Evolutionary conservation across 2,888 invertebrate genomes (phyloP).

Genomic region (Caenorhabditis doughertyi): DNA sequence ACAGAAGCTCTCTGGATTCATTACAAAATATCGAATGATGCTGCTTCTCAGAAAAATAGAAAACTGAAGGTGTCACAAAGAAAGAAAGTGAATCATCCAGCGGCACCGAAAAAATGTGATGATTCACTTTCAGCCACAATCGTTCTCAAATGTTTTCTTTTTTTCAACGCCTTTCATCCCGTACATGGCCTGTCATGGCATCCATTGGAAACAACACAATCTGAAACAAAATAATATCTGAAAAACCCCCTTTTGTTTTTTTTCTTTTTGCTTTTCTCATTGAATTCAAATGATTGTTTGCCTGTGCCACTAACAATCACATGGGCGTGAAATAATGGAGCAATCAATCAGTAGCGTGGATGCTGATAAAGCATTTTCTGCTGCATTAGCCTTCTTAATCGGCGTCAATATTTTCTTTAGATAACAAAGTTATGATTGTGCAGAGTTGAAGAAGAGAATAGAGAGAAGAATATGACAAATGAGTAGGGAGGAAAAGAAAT

Average conservation of each 20-base stretch:
- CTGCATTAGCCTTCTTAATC: slow-evolving; percentile 47
- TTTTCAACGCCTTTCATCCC: slow-evolving; percentile 47
- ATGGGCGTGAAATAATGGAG: slow-evolving; percentile 57
- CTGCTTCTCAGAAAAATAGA: slow-evolving; percentile 11
- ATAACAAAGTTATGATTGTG: slow-evolving; percentile 57
- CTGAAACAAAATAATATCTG: slow-evolving; percentile 46
- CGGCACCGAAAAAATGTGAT: slow-evolving; percentile 44
- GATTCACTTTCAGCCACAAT: slow-evolving; percentile 49
- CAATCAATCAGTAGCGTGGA: slow-evolving; percentile 58
- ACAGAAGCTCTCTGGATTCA: slow-evolving; percentile 59
- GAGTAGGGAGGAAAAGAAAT: not conserved
- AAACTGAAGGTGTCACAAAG: slow-evolving; percentile 31
- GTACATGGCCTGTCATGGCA: slow-evolving; percentile 46
- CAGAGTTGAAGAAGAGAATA: not conserved
- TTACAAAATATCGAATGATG: slow-evolving; percentile 32
- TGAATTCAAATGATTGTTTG: slow-evolving; percentile 19
- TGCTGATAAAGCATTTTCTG: slow-evolving; percentile 45
- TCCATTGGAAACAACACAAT: slow-evolving; percentile 14
- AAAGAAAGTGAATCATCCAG: slow-evolving; percentile 46
- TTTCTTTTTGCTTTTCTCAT: not conserved
- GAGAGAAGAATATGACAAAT: not conserved
- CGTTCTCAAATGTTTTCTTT: slow-evolving; percentile 50
- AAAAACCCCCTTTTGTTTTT: slow-evolving; percentile 9
- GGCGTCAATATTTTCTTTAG: slow-evolving; percentile 61
- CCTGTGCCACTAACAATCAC: slow-evolving; percentile 24